phyloP scores from a whole-genome alignment of 2,888 invertebrate species.

The Cosmopolites sordidus region DNA sequence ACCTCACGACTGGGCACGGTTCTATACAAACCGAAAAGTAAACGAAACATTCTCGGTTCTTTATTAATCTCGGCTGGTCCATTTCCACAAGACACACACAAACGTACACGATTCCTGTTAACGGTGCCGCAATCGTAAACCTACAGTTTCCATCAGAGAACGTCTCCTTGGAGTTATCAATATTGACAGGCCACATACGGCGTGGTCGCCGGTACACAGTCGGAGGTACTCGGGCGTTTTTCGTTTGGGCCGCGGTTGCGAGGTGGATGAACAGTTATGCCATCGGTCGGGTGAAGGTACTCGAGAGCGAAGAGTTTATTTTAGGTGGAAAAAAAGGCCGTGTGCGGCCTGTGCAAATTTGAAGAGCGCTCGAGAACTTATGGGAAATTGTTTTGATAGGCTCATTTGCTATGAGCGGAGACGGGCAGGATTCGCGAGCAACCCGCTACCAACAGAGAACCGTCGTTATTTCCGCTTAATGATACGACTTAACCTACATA shows the following conservation, averaged over 20 bases:
- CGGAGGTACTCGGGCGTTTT: slow-evolving; percentile 4
- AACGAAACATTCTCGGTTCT: no score
- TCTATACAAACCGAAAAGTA: no score
- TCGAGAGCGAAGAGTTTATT: background rate
- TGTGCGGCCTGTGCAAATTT: no score
- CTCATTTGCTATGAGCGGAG: no score
- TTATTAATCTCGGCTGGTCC: background rate
- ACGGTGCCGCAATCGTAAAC: background rate
- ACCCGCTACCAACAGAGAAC: no score
- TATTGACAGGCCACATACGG: slow-evolving; percentile 26
- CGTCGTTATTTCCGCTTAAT: no score
- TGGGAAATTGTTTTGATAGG: no score
- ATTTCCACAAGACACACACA: background rate
- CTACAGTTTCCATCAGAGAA: background rate
- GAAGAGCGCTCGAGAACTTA: no score
- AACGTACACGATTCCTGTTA: background rate
- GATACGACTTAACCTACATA: no score
- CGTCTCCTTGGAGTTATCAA: slow-evolving; percentile 20
- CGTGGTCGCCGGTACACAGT: slow-evolving; percentile 21
- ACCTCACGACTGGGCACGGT: no score
- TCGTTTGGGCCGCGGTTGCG: slow-evolving; percentile 1
- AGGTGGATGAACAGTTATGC: slow-evolving; percentile 22
- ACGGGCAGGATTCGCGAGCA: no score
- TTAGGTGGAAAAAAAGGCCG: no score
- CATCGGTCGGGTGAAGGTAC: background rate